Evolutionary conservation across 2,797 vertebrate species (phyloP), one percentile per base, ranked within the genome.

Genomic region (Siniperca scherzeri): DNA sequence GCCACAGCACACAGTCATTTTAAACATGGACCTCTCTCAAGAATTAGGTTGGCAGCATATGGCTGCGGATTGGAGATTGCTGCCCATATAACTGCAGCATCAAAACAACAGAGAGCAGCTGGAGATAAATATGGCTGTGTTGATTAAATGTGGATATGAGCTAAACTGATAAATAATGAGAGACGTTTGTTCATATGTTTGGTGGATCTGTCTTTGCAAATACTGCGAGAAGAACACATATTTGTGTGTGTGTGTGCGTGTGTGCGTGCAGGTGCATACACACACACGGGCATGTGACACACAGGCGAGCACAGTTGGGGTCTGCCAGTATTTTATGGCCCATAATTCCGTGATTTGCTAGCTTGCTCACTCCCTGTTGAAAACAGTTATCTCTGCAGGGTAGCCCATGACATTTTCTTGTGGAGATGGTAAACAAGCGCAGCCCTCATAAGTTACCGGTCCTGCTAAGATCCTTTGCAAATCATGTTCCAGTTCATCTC

Each of bases 41-140:
- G 85, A 91, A 85, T 87, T 78, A 79, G 48, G n/a, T 81, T 86
- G 84, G 83, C 84, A 81, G 90, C 91, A 91, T 91, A 92, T 89
- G 92, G 86, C 68, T 69, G 77, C 12, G 55, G 84, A 86, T 86
- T 66, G 72, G 88, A 88, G 72, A 82, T 66, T 27, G 80, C 70
- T 83, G 81, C 62, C 80, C 70, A 52, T 82, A 80, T 71, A 83
- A 82, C 64, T 73, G 84, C 81, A 42, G 78, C 77, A 57, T 83
- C 61, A 66, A 80, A 88, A 90, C 84, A 82, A 84, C 77, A 66
- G 84, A 30, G 48, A 89, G 88, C 89, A 92, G 87, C 91, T 91
- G 90, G 84, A 89, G 78, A 89, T 42, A 67, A 89, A 90, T 84
- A 81, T 78, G 81, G 74, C 50, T 16, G 17, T 46, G 74, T 70